Conservation (phyloP, 2,888 invertebrate species). For the Ptychoptera albimana region DNA sequence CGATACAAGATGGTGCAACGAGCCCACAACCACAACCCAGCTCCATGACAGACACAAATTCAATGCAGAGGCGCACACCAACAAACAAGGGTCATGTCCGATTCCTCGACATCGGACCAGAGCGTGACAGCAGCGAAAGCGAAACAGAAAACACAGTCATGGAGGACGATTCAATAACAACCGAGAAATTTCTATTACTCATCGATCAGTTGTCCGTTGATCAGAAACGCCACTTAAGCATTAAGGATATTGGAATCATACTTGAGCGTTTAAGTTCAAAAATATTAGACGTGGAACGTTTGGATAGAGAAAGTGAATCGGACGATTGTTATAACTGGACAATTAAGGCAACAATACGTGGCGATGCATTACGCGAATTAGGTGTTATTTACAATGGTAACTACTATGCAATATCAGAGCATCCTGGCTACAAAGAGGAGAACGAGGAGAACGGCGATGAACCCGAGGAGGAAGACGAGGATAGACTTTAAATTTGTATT, state of each 20-base stretch:
- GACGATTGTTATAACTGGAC: conserved; percentile 94
- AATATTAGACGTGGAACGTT: conserved; percentile 81
- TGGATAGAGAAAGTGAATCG: conserved; percentile 82
- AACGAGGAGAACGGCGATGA: conserved; percentile 73
- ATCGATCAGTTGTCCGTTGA: conserved; percentile 87
- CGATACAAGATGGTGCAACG: conserved; percentile 64
- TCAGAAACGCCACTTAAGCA: conserved; percentile 80
- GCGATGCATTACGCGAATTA: conserved; percentile 76
- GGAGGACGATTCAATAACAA: conserved; percentile 78
- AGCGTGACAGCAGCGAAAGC: conserved; percentile 79
- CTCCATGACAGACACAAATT: conserved; percentile 14
- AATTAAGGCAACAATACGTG: conserved; percentile 86
- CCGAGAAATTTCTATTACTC: conserved; percentile 81
- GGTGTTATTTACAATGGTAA: conserved; percentile 91
- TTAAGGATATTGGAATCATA: conserved; percentile 91
- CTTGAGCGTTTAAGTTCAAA: conserved; percentile 82
- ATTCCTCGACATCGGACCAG: conserved; percentile 61
- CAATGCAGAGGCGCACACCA: conserved; percentile 29
- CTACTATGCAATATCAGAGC: conserved; percentile 89
- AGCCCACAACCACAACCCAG: conserved; percentile 43
- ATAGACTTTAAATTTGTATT: too few relatives aligned
- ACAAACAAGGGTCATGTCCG: conserved; percentile 65
- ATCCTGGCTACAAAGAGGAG: conserved; percentile 85
- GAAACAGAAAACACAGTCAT: conserved; percentile 87
- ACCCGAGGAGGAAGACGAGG: conserved; percentile 69